Evolutionary conservation across 2,797 vertebrate species (phyloP).

Genomic region (Sebastes cheni): DNA sequence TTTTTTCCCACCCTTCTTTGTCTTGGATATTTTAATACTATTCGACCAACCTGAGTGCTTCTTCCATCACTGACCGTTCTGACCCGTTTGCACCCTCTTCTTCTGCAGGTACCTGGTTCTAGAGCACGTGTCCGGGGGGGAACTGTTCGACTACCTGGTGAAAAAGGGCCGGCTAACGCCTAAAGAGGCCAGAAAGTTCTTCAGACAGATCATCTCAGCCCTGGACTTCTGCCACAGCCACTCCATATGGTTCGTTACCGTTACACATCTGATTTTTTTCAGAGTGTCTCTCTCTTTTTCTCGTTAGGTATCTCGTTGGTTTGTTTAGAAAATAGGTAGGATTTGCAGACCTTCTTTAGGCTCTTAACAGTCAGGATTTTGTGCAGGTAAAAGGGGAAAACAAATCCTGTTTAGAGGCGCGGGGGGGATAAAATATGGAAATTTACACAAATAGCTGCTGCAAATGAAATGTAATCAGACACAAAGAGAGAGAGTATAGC

Average conservation of each 20-base stretch:
- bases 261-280: accelerated
- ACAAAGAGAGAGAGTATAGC: background rate
- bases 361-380: background rate
- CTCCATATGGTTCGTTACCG: slow-evolving; percentile 90
- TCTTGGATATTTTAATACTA: background rate
- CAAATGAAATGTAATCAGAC: background rate
- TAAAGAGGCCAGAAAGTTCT: slow-evolving; percentile 99
- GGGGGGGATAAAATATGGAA: background rate
- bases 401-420: background rate
- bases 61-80: background rate
- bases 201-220: slow-evolving; percentile 99
- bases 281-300: too few relatives aligned
- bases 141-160: slow-evolving; percentile 98
- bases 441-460: background rate
- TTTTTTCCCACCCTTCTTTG: background rate
- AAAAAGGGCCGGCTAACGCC: slow-evolving; percentile 97
- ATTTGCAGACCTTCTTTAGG: background rate
- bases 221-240: slow-evolving; percentile 99
- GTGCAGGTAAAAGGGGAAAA: background rate
- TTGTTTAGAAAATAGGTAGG: background rate
- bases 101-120: slow-evolving; percentile 92
- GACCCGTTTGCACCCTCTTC: background rate
- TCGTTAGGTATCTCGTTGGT: background rate
- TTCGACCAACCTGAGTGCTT: background rate
- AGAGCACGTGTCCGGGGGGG: slow-evolving; percentile 97